Evolutionary conservation across 2,113 vertebrate species (phyloP).

Genomic region (Chinchilla lanigera): DNA sequence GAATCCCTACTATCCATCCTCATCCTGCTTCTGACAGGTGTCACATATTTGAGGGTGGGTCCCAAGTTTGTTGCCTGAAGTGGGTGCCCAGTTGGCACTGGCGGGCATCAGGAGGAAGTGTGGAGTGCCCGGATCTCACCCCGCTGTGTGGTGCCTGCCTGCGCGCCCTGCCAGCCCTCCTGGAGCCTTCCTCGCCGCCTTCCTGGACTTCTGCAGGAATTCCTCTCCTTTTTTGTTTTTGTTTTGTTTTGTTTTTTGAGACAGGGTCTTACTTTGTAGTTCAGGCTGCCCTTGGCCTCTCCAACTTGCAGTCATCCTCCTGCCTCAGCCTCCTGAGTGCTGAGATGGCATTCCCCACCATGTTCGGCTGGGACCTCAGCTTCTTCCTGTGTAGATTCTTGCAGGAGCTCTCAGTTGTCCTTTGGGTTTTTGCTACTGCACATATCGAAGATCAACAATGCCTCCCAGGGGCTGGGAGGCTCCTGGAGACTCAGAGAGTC

Average conservation of each 20-base stretch:
- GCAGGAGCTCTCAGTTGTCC: background rate
- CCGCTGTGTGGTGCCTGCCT: background rate
- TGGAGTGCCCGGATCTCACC: background rate
- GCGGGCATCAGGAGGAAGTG: background rate
- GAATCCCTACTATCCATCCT: background rate
- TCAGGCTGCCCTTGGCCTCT: background rate
- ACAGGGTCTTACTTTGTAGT: background rate
- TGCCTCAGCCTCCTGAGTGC: background rate
- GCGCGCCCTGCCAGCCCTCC: background rate
- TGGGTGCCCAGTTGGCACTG: background rate
- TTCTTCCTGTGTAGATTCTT: background rate
- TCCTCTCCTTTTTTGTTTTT: background rate
- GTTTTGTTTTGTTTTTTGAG: background rate
- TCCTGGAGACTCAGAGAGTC: background rate
- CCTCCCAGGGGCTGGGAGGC: background rate
- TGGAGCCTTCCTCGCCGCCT: background rate
- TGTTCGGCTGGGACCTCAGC: background rate
- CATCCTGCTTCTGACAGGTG: background rate
- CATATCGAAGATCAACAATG: background rate
- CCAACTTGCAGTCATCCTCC: background rate
- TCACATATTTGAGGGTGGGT: background rate
- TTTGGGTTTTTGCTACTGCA: background rate
- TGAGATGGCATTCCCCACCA: background rate
- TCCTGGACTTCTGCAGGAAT: background rate
- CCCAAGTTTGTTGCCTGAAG: background rate